phyloP scores from a whole-genome alignment of 2,888 invertebrate species.

The Iselma pallidipennis region DNA sequence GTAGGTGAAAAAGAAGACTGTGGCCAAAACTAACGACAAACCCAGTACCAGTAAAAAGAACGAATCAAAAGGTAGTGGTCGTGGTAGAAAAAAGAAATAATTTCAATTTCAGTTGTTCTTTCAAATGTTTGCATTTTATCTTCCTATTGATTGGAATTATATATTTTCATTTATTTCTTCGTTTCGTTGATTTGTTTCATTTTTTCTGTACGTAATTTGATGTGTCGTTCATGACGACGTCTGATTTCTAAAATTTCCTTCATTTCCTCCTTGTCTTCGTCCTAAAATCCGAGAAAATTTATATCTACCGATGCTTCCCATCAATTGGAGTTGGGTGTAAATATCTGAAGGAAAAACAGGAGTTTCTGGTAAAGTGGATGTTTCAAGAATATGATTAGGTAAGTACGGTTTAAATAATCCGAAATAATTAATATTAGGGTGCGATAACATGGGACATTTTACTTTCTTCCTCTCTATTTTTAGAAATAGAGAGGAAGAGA shows the following conservation, averaged over 20 bases:
- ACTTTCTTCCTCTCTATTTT: no score
- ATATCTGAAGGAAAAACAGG: no score
- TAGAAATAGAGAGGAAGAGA: no score
- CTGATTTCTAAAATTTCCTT: conserved; percentile 92
- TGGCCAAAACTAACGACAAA: conserved; percentile 1
- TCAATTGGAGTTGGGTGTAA: no score
- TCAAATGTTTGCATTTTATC: neutral
- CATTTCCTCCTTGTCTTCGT: conserved; percentile 92
- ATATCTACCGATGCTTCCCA: no score
- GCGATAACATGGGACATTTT: no score
- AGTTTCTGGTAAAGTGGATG: no score
- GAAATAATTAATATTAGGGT: no score
- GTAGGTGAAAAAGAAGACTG: conserved; percentile 10
- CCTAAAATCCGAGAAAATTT: conserved; percentile 61
- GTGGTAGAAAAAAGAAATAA: neutral
- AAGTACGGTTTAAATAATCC: no score
- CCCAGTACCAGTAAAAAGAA: conserved; percentile 4
- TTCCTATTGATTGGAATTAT: neutral
- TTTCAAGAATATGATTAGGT: neutral
- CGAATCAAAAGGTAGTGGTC: neutral
- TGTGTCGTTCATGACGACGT: conserved; percentile 78
- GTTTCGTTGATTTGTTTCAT: conserved; percentile 14
- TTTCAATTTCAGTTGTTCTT: no score
- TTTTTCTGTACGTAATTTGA: conserved; percentile 65
- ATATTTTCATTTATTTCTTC: neutral